Conservation (phyloP, 2,888 invertebrate species). For the Limnephilus rhombicus region DNA sequence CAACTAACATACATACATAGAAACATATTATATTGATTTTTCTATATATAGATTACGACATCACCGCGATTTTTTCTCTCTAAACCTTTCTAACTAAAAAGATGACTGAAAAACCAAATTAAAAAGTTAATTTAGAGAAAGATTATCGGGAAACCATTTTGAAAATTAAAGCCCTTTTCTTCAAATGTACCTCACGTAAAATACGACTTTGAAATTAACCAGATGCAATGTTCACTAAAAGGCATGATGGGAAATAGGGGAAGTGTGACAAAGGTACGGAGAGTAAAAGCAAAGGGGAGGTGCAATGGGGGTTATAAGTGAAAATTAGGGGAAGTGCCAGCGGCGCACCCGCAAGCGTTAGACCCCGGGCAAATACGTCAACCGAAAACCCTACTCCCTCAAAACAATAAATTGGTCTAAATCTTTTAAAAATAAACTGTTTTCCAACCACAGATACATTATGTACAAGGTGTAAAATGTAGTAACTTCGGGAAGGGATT, state of each 20-base stretch:
- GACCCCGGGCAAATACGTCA: neutral
- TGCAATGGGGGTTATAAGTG: neutral
- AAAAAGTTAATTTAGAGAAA: neutral
- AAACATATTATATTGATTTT: too few relatives aligned
- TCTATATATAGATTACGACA: too few relatives aligned
- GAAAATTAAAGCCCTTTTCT: conserved; percentile 12
- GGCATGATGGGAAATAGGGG: neutral
- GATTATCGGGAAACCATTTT: neutral
- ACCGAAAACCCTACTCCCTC: neutral
- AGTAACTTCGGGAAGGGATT: too few relatives aligned
- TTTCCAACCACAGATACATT: neutral
- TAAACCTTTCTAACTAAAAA: too few relatives aligned
- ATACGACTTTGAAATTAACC: conserved; percentile 3
- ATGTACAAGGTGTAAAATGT: neutral
- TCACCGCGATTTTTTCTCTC: too few relatives aligned
- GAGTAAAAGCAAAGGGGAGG: neutral
- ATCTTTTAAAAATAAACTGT: neutral
- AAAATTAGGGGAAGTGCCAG: neutral
- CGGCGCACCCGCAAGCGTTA: neutral
- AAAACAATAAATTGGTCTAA: neutral
- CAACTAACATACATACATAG: too few relatives aligned
- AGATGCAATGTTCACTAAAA: neutral
- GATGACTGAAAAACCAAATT: too few relatives aligned
- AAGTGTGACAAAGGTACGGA: neutral
- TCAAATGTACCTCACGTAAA: neutral